Evolutionary conservation across 2,797 vertebrate species (phyloP), one percentile per base, ranked within the genome.

Genomic region (Psittacula derbiana): DNA sequence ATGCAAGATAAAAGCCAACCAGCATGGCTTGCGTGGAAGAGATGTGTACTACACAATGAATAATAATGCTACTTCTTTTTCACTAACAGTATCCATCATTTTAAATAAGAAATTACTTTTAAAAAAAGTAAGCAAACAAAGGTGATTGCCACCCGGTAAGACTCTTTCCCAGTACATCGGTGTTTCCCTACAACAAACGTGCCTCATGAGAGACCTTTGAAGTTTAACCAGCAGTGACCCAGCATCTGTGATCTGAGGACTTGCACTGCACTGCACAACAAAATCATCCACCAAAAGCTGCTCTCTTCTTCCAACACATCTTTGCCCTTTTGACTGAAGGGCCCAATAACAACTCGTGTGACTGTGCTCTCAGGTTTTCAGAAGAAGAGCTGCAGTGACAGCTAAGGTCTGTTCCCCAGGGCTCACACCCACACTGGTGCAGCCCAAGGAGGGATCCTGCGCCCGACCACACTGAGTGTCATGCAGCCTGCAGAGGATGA

Each of bases 391-490:
- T 78, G 74, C 46, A 20, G 50, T 3, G 12, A 80, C 79, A 91
- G 87, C 76, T 67, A 31, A n/a, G 65, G 57, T 40, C 71, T 71
- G 52, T 41, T 88, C 90, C 58, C 60, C 72, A 38, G 3, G 31
- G 73, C 79, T 90, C 41, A 30, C 3, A 5, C 33, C 53, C 4
- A 0, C 6, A 2, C 6, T 66, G 86, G 69, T 25, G 58, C 40
- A 38, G 86, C 55, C 67, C 73, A 79, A 33, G 41, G 33, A 60
- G 38, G 66, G 60, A 41, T 65, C 80, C 72, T 11, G 4, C 1
- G 0, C 12, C 67, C 7, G 2, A 1, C 11, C 46, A 30, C 2
- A 1, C 73, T 0, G 0, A 64, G 27, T 2, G 0, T 18, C 0
- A 0, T 5, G 60, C 20, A 43, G 60, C 40, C 73, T 83, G 86